phyloP scores from a whole-genome alignment of 2,113 vertebrate genomes.

The Danionella cerebrum region DNA sequence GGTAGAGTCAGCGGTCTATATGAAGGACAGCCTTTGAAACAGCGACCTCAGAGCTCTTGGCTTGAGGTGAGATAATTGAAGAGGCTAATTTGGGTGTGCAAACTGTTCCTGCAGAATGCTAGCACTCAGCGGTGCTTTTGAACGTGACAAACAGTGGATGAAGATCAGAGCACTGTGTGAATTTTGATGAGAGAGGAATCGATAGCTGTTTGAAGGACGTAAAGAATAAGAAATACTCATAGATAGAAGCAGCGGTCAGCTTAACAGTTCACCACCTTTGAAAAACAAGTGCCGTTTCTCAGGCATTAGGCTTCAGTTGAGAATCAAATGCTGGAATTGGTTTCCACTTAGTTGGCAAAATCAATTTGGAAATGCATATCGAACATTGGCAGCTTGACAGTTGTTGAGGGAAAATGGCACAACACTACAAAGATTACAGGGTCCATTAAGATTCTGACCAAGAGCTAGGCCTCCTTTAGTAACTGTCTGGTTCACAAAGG shows the following conservation, averaged over 20 bases:
- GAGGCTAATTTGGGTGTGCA: slow-evolving; percentile 42
- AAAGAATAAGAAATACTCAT: slow-evolving; percentile 9
- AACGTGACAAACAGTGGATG: slow-evolving; percentile 46
- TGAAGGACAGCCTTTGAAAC: slow-evolving; percentile 8
- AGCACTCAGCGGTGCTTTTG: slow-evolving; percentile 41
- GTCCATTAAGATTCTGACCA: not conserved
- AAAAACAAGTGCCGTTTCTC: not conserved
- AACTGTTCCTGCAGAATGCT: slow-evolving; percentile 49
- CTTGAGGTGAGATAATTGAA: slow-evolving; percentile 49
- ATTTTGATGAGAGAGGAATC: slow-evolving; percentile 63
- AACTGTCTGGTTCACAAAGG: too few species aligned
- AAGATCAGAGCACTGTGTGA: slow-evolving; percentile 50
- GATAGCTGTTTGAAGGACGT: slow-evolving; percentile 48
- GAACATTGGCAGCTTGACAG: not conserved
- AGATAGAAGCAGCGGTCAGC: not conserved
- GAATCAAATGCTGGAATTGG: not conserved
- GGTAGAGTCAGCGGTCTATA: not conserved
- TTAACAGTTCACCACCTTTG: slow-evolving; percentile 6
- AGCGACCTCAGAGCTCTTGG: slow-evolving; percentile 7
- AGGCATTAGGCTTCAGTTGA: not conserved
- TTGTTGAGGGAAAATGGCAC: not conserved
- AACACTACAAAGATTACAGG: not conserved
- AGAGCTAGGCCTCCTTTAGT: not conserved
- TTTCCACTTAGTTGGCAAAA: not conserved
- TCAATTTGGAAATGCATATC: not conserved